Evolutionary conservation across 2,113 vertebrate genomes (phyloP).

Genomic region (Rhinoderma darwinii): DNA sequence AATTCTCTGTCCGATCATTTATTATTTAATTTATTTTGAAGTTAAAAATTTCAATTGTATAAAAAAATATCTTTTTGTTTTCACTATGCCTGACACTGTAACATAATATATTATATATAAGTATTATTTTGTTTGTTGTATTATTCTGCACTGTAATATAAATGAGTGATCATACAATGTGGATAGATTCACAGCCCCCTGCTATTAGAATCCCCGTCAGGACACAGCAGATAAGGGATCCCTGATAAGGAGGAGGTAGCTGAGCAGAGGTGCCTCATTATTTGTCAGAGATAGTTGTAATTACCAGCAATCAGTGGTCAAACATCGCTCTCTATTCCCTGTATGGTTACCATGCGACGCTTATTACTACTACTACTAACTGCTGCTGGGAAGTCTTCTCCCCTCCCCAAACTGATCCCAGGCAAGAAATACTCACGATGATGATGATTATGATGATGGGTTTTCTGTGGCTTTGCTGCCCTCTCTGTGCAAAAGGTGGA

Average conservation of each 20-base stretch:
- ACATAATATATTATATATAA: too few species aligned
- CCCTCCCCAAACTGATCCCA: neutral
- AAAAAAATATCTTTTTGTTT: too few species aligned
- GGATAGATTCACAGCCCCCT: neutral
- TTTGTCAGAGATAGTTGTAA: constrained; percentile 41
- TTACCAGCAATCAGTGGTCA: constrained; percentile 55
- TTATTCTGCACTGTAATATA: too few species aligned
- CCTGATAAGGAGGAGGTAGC: neutral
- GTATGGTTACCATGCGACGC: constrained; percentile 34
- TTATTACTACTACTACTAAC: constrained; percentile 10
- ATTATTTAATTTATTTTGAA: too few species aligned
- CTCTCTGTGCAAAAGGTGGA: constrained; percentile 72
- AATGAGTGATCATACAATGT: neutral
- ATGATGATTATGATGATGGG: neutral
- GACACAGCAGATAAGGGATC: neutral
- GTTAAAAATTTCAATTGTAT: too few species aligned
- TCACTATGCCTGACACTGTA: too few species aligned
- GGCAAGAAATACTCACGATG: neutral
- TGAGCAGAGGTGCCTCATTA: constrained; percentile 17
- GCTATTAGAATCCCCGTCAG: too few species aligned
- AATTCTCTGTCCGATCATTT: too few species aligned
- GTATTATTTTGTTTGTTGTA: too few species aligned
- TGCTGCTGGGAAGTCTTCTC: neutral
- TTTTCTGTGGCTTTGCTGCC: constrained; percentile 85
- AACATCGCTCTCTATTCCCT: constrained; percentile 38